phyloP scores from a whole-genome alignment of 2,888 invertebrate genomes.

The Platycnemis pennipes region DNA sequence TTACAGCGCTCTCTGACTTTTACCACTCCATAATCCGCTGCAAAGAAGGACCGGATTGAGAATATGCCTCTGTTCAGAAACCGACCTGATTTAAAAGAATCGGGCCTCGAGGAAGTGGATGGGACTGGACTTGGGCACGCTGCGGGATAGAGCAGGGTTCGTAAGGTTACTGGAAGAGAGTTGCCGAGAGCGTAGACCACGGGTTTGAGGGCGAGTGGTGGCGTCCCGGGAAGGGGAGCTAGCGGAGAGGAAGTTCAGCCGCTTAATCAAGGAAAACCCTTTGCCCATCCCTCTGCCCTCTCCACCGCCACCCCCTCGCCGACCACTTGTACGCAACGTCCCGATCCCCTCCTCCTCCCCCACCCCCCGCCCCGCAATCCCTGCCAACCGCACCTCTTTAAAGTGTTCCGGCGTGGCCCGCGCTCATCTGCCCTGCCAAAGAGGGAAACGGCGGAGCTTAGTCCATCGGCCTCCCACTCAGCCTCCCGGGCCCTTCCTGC shows the following conservation, averaged over 20 bases:
- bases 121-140: too few species aligned
- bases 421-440: slow-evolving; percentile 63
- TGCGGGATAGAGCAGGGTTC: slow-evolving; percentile 23
- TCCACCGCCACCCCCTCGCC: not conserved
- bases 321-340: not conserved
- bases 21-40: too few species aligned
- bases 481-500: not conserved
- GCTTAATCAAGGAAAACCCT: slow-evolving; percentile 3
- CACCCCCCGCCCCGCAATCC: not conserved
- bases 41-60: too few species aligned
- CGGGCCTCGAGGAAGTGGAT: too few species aligned
- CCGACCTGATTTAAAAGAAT: too few species aligned
- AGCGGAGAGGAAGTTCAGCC: slow-evolving; percentile 3
- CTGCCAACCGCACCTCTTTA: not conserved
- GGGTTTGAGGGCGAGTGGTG: not conserved
- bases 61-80: too few species aligned
- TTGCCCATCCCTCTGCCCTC: not conserved
- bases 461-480: not conserved
- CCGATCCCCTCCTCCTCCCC: not conserved
- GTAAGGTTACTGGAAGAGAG: slow-evolving; percentile 13
- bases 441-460: slow-evolving; percentile 60
- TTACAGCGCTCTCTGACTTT: too few species aligned
- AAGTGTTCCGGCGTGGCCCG: not conserved
- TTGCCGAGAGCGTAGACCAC: slow-evolving; percentile 5
- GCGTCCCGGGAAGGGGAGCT: not conserved